Evolutionary conservation across 2,888 invertebrate species (phyloP).

Genomic region (Smittia sp.): DNA sequence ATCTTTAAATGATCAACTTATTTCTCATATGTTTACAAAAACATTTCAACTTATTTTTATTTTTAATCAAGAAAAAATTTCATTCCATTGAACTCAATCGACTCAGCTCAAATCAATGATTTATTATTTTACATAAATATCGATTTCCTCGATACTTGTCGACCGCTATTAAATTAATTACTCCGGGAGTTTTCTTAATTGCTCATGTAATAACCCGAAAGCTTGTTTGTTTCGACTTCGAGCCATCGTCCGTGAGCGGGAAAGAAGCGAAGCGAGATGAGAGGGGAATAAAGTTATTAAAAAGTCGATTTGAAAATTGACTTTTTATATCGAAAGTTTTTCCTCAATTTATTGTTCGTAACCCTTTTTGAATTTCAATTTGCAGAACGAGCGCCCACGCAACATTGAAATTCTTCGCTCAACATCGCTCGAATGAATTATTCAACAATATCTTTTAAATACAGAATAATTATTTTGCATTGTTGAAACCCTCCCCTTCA

Average conservation of each 20-base stretch:
- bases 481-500: neutral
- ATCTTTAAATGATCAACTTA: too few relatives aligned
- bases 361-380: slow-evolving; percentile 1
- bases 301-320: slow-evolving; percentile 25
- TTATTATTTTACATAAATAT: too few relatives aligned
- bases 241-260: too few relatives aligned
- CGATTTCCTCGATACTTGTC: slow-evolving; percentile 1
- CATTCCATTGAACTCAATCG: too few relatives aligned
- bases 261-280: neutral
- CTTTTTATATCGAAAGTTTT: slow-evolving; percentile 6
- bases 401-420: neutral
- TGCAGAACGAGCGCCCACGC: neutral
- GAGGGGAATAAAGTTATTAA: slow-evolving; percentile 13
- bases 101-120: too few relatives aligned
- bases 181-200: neutral
- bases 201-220: neutral
- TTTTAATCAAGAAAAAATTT: too few relatives aligned
- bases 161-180: slow-evolving; percentile 27
- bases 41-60: too few relatives aligned
- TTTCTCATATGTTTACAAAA: too few relatives aligned
- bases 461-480: slow-evolving; percentile 2
- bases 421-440: neutral
- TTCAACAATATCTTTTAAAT: neutral
- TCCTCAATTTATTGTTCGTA: neutral
- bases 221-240: too few relatives aligned